Percentiles rank a stretch among this genome's conserved stretches.
These are phyloP conservation scores for Agriopis marginaria DNA, from an alignment of 2,888 invertebrate species.

Conservation along the genomic window DNA sequence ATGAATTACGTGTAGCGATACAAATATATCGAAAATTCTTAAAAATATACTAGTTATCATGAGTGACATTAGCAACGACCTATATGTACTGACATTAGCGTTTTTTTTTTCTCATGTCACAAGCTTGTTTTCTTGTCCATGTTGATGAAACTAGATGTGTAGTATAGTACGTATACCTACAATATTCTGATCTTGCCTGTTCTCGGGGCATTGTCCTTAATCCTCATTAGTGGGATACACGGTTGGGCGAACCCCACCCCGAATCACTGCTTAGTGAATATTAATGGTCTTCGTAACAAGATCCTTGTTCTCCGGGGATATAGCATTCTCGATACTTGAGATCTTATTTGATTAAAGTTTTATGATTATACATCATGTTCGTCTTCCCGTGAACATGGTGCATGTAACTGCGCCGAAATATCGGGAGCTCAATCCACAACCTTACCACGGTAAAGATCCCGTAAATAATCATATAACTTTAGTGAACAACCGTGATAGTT, in stretches of 20 bases:
- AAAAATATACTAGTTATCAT: no score
- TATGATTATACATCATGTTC: no score
- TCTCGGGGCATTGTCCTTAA: constrained; percentile 15
- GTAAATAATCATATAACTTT: no score
- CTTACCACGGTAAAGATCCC: no score
- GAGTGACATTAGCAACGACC: no score
- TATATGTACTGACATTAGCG: no score
- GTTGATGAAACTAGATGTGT: not conserved
- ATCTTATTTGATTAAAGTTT: not conserved
- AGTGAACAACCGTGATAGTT: no score
- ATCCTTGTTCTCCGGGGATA: constrained; percentile 16
- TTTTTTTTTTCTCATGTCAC: not conserved
- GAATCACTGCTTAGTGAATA: constrained; percentile 33
- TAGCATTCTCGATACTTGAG: constrained; percentile 10
- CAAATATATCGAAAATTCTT: no score
- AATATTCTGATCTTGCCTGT: constrained; percentile 12
- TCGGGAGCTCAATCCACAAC: no score
- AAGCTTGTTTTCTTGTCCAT: not conserved
- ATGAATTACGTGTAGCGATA: no score
- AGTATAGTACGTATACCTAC: not conserved
- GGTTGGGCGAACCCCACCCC: constrained; percentile 4
- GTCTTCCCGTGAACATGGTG: no score
- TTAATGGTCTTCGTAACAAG: constrained; percentile 27
- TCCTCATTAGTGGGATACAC: constrained; percentile 23
- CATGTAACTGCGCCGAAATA: no score